phyloP scores from a whole-genome alignment of 2,113 vertebrate species.

The Crocuta crocuta region DNA sequence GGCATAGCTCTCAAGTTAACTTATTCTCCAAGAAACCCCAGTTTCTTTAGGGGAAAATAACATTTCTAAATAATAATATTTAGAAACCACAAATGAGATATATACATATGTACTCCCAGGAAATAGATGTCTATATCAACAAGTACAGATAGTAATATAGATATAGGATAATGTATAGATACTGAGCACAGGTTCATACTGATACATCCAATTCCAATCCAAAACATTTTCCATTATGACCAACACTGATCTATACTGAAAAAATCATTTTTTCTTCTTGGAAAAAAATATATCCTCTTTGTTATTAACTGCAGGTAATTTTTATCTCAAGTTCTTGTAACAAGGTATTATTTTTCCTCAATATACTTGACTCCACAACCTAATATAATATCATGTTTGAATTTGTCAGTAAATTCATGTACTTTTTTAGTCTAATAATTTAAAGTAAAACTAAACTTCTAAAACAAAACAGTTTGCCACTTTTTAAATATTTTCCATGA shows the following conservation, averaged over 20 bases:
- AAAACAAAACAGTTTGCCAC: not conserved
- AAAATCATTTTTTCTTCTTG: not conserved
- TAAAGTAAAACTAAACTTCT: not conserved
- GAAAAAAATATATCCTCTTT: not conserved
- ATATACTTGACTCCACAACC: not conserved
- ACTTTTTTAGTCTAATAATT: not conserved
- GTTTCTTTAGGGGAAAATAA: not conserved
- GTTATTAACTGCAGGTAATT: not conserved
- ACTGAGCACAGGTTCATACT: not conserved
- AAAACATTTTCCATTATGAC: not conserved
- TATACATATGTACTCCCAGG: not conserved
- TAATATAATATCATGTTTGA: not conserved
- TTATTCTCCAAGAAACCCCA: not conserved
- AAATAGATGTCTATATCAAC: not conserved
- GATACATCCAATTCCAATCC: too few species aligned
- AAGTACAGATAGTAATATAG: not conserved
- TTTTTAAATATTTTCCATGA: not conserved
- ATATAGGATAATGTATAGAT: not conserved
- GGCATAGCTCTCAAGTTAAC: not conserved
- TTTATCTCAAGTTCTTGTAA: not conserved
- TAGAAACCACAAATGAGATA: not conserved
- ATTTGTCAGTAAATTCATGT: not conserved
- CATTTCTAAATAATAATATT: too few species aligned
- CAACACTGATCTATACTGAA: not conserved
- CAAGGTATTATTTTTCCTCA: not conserved